Evolutionary conservation across 2,888 invertebrate genomes (phyloP), one percentile per base, ranked within the genome.

Genomic region (Colletes collaris): DNA sequence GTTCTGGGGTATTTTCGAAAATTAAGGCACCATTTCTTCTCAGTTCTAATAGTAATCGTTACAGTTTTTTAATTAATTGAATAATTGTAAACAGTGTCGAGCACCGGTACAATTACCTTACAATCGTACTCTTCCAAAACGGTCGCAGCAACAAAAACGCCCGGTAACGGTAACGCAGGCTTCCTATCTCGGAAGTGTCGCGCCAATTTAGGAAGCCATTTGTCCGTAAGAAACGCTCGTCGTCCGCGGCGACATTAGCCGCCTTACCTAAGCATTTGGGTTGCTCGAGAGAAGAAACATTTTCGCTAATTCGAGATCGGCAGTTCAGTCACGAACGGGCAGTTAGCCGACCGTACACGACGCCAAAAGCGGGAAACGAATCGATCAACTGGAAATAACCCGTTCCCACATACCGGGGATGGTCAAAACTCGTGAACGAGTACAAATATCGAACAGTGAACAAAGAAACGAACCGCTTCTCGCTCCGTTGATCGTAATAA

Each of bases 321-420:
- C 59, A 83, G 66, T 79, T 55, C 58, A 55, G 74, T 85, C 76
- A 86, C 81, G 78, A 81, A 56, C 76, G 69, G 50, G 62, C 70
- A 59, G 70, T 77, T 76, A 70, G 63, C 37, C 56, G 68, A 68
- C 35, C n/a, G 50, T 49, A 59, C 76, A 58, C 62, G 64, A 62
- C 46, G 53, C 66, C 64, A 62, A 71, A 74, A 65, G 56, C 67
- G 35, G 72, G 40, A 75, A 74, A 76, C 69, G 67, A 76, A 63
- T 83, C 76, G 56, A 50, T 82, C 55, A n/a, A 56, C 40, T 37
- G 58, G 55, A 66, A 68, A 74, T 70, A 50, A 44, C 19, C 60
- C 58, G 78, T 82, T 82, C 78, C 74, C 71, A 81, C 84, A 65
- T 81, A 68, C 67, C 72, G 13, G 56, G 37, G 50, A 35, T 46